Base-by-base conservation (phyloP, 2,113 vertebrate species). In the Odontophorus gujanensis region DNA sequence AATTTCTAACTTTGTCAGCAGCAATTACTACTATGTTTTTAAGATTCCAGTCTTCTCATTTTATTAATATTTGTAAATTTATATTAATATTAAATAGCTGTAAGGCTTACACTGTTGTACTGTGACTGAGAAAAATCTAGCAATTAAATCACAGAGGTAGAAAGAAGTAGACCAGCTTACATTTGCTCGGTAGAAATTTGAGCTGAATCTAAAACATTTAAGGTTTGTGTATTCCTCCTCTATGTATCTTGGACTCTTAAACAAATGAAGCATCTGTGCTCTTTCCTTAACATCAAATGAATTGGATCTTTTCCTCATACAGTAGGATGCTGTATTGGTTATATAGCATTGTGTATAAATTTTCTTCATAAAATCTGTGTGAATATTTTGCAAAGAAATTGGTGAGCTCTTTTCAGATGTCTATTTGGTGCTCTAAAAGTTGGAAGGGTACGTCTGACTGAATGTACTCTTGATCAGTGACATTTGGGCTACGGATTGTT, bases 91-190 rank as follows among this genome's bases (percentile, higher is more conserved):
- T 3, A 68, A 79, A 50, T 4, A 48, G 13, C 34, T 62, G 6
- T 11, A 42, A 68, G 40, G 25, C 10, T 6, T 63, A 26, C 25
- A 32, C 17, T 32, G 21, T 3, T 58, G 13, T 55, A 38, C 28
- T 73, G 50, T 43, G n/a, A 7, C 3, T 4, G 50, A 10, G 20
- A 11, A 13, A 45, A 76, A 51, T 42, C 25, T 73, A 76, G 13
- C 48, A 13, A 8, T 75, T 89, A 55, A 71, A 68, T 63, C 59
- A 16, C 6, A 10, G 8, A 68, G n/a, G 13, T 13, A 45, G 30
- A 47, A 53, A 61, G 28, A 76, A 66, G 17, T 61, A 48, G 68
- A 8, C 2, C 0, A 0, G 19, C 4, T 76, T 30, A 3, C 0
- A 19, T 22, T 65, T 68, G 32, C 36, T 63, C 18, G 62, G 74